These are phyloP conservation scores for Furnarius figulus DNA, from an alignment of 2,113 vertebrate genomes.

Conservation along the genomic window DNA sequence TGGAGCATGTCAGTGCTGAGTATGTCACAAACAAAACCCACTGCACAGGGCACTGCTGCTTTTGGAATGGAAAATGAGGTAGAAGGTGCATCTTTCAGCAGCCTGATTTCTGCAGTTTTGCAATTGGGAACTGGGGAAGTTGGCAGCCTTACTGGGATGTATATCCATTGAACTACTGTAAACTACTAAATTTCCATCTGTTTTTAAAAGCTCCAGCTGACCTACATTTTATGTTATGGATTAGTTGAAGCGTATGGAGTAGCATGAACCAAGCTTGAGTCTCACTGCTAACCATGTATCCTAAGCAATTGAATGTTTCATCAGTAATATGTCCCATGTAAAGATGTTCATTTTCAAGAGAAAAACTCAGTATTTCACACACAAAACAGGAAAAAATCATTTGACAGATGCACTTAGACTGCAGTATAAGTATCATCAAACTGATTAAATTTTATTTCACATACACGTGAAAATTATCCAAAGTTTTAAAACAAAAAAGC, in stretches of 20 bases:
- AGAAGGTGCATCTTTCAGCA: not conserved
- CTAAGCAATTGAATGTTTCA: not conserved
- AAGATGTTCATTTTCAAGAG: not conserved
- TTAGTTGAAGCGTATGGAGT: not conserved
- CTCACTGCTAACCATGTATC: not conserved
- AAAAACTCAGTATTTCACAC: not conserved
- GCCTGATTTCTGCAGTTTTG: not conserved
- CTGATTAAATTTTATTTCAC: not conserved
- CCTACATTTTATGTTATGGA: slow-evolving; percentile 35
- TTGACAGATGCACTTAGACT: not conserved
- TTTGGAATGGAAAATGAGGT: slow-evolving; percentile 8
- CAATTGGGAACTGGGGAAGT: not conserved
- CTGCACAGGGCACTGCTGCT: not conserved
- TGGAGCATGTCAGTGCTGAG: not conserved
- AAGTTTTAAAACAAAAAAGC: not conserved
- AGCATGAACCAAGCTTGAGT: not conserved
- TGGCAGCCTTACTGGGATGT: not conserved
- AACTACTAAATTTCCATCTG: slow-evolving; percentile 10
- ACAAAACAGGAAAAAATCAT: not conserved
- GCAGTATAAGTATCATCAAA: not conserved
- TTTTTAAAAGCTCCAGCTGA: slow-evolving; percentile 35
- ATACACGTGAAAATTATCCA: not conserved
- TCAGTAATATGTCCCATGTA: not conserved
- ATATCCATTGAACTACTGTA: not conserved
- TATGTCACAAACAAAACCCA: not conserved